Percentiles rank a stretch among this genome's conserved stretches.
Conservation (phyloP, 2,797 vertebrate species). For the Microchirus variegatus region DNA sequence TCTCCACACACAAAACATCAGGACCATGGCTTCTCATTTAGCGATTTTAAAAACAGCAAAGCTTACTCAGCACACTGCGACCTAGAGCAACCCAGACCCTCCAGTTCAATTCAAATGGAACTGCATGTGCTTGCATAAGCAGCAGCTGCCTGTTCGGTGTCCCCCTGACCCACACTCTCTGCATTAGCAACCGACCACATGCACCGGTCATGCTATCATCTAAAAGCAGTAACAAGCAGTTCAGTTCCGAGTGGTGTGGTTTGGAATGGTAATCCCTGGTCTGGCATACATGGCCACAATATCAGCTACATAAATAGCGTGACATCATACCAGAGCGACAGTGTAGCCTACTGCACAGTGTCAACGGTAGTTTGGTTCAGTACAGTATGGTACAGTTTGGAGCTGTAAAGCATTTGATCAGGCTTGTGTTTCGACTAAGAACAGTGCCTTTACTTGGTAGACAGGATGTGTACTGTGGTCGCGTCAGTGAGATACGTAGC, state of each 20-base stretch:
- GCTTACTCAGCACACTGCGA: constrained; percentile 79
- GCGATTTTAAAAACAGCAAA: constrained; percentile 79
- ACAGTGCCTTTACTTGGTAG: no score
- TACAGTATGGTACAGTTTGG: no score
- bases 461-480: no score
- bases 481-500: no score
- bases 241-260: neutral
- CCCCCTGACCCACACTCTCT: constrained; percentile 38
- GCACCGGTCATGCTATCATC: constrained; percentile 11
- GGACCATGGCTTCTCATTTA: constrained; percentile 74
- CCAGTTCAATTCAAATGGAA: constrained; percentile 81
- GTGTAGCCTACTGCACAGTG: neutral
- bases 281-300: neutral
- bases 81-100: constrained; percentile 71
- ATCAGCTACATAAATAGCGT: neutral
- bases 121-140: constrained; percentile 84
- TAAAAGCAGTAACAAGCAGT: constrained; percentile 29
- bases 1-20: constrained; percentile 70
- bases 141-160: constrained; percentile 60
- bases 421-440: no score
- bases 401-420: no score
- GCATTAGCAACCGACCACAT: constrained; percentile 30
- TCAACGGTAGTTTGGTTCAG: neutral
- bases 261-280: neutral
- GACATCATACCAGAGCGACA: neutral